These are phyloP conservation scores for Intellagama lesueurii DNA, from an alignment of 2,797 vertebrate species.

Conservation along the genomic window DNA sequence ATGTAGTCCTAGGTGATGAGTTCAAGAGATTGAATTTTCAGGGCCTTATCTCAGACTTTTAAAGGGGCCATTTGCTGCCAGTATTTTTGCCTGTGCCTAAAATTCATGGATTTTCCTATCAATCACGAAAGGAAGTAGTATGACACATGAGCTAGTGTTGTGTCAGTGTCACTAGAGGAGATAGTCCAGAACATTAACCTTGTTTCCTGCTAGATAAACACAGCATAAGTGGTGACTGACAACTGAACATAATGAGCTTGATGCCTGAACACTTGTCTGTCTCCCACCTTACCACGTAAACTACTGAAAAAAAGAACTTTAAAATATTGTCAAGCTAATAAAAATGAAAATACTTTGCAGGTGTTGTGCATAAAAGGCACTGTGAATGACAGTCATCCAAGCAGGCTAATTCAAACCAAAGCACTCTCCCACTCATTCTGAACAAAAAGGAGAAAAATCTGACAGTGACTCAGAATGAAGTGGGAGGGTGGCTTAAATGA, in stretches of 20 bases:
- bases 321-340: slow-evolving; percentile 43
- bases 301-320: slow-evolving; percentile 44
- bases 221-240: slow-evolving; percentile 25
- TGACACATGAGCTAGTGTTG: neutral
- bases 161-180: neutral
- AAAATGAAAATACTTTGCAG: slow-evolving; percentile 53
- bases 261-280: slow-evolving; percentile 12
- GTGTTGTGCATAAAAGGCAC: slow-evolving; percentile 33
- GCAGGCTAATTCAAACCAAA: slow-evolving; percentile 52
- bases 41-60: neutral
- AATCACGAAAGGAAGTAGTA: neutral
- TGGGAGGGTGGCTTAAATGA: slow-evolving; percentile 51
- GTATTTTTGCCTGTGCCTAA: neutral
- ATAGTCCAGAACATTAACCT: neutral
- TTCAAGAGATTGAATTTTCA: neutral
- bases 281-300: slow-evolving; percentile 51
- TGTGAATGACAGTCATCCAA: slow-evolving; percentile 33
- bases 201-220: slow-evolving; percentile 1
- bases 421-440: slow-evolving; percentile 48
- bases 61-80: neutral
- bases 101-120: neutral
- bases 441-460: slow-evolving; percentile 21
- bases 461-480: slow-evolving; percentile 54
- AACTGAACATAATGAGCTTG: slow-evolving; percentile 47
- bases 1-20: neutral